Percentiles rank a stretch among this genome's conserved stretches.
Evolutionary conservation across 2,113 vertebrate species (phyloP).

Genomic region (Lethenteron camtschaticum): DNA sequence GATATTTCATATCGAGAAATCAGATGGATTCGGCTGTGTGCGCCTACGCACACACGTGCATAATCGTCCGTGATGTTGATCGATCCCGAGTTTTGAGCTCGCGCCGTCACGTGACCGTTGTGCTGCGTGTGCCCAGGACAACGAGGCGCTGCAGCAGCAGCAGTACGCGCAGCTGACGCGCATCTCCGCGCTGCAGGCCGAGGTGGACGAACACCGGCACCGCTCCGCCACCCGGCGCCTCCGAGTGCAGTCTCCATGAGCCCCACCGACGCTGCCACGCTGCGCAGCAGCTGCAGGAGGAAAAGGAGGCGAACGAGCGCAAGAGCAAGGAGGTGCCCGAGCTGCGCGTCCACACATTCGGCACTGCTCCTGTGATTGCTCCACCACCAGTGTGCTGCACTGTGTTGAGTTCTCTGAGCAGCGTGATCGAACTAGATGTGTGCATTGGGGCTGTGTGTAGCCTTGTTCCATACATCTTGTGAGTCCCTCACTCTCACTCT

Average conservation of each 20-base stretch:
- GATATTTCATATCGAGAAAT: no score
- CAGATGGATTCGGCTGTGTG: no score
- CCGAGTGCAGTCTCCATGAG: no score
- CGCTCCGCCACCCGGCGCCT: constrained; percentile 8
- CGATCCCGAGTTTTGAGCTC: background rate
- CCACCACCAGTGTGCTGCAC: no score
- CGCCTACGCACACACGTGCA: no score
- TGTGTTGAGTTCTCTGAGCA: no score
- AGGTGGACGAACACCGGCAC: constrained; percentile 36
- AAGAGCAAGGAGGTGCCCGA: constrained; percentile 37
- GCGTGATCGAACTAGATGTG: no score
- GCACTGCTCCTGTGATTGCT: no score
- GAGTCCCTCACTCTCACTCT: no score
- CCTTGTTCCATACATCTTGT: no score
- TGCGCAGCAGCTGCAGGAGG: constrained; percentile 29
- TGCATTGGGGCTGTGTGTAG: no score
- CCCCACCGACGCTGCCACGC: background rate
- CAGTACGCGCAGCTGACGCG: constrained; percentile 43
- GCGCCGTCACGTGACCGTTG: background rate
- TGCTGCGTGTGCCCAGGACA: constrained; percentile 30
- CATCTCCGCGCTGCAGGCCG: constrained; percentile 48
- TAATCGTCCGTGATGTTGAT: background rate
- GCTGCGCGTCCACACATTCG: no score
- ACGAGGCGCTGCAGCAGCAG: constrained; percentile 48
- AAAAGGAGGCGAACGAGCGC: constrained; percentile 24